Evolutionary conservation across 1,140 invertebrate species (phyloP), one percentile per base, ranked within the genome.

Genomic region (Fopius arisanus): DNA sequence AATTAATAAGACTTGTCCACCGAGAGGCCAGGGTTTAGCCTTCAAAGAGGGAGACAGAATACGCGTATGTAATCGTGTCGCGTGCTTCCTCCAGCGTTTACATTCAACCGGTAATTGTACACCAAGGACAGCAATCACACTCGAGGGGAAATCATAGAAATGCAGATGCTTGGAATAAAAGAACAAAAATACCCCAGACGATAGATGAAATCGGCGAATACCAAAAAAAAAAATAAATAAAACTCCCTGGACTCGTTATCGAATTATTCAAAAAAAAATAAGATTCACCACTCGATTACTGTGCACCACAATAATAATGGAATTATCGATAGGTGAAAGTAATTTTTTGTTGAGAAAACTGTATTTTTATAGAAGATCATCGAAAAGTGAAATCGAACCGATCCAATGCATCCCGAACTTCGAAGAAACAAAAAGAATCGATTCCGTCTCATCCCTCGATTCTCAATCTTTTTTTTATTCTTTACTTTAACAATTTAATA

Each of bases 401-500:
- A n/a, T n/a, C n/a, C n/a, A n/a, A n/a, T n/a, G n/a, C n/a, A n/a
- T n/a, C n/a, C n/a, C n/a, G n/a, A n/a, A n/a, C n/a, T n/a, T n/a
- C n/a, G n/a, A 48, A 48, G n/a, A 48, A 10, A n/a, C 2, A 14
- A 59, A 59, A 59, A 26, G 5, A 59, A 59, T 51, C 43, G 19
- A 51, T 51, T 51, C 14, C 43, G n/a, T 51, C 14, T 51, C 43
- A 14, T 19, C 43, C n/a, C 19, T 51, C 43, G 14, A 51, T 51
- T 51, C 10, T 59, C 23, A 26, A 26, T 59, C 23, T 6, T 12
- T 21, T 23, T 19, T 26, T 59, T 59, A 26, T 59, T 10, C 26
- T 59, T 59, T 26, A 12, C 26, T 59, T 26, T 19, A 59, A 59
- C 54, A 59, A 59, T 59, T 59, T 59, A 59, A 59, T 59, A 59